phyloP scores from a whole-genome alignment of 2,113 vertebrate species.

The Zapornia atra region DNA sequence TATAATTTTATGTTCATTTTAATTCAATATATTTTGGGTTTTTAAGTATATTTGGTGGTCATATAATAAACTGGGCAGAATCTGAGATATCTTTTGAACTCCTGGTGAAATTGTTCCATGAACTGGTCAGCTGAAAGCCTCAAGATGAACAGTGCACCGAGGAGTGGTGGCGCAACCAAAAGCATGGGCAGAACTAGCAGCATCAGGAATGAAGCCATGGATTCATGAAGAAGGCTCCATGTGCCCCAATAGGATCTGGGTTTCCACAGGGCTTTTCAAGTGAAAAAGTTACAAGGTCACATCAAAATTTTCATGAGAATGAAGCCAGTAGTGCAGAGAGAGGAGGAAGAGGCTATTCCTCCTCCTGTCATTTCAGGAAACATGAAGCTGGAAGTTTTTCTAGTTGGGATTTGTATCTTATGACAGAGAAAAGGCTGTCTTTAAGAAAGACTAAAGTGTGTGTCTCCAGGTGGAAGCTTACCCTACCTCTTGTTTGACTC shows the following conservation, averaged over 20 bases:
- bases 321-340: background rate
- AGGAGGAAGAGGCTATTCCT: background rate
- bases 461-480: background rate
- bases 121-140: background rate
- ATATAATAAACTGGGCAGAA: background rate
- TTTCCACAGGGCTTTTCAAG: background rate
- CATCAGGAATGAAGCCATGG: background rate
- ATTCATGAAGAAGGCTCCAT: background rate
- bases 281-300: background rate
- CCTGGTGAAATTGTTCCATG: background rate
- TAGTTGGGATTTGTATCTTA: background rate
- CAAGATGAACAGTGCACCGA: background rate
- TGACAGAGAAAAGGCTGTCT: background rate
- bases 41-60: background rate
- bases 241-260: background rate
- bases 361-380: background rate
- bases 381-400: background rate
- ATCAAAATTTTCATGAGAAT: background rate
- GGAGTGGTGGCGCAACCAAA: background rate
- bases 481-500: background rate
- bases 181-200: background rate
- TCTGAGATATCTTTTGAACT: background rate
- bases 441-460: background rate
- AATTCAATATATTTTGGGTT: background rate
- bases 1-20: background rate